Base-by-base conservation (phyloP, 2,888 invertebrate species). In the Scelioninae gen. 1 region DNA sequence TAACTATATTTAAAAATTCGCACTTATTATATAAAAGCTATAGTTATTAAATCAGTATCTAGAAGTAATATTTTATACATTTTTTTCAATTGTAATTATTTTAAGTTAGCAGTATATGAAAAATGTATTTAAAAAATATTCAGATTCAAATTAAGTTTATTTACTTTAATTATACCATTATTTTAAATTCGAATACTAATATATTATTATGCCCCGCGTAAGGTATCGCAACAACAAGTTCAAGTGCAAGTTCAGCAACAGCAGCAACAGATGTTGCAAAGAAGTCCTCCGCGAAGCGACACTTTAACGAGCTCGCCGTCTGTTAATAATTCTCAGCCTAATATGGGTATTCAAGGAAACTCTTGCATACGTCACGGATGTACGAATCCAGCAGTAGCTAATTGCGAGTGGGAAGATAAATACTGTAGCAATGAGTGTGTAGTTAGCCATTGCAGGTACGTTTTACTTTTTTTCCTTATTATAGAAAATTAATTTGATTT, bases 361-460 rank as follows among this genome's bases (percentile, higher is more conserved):
- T 87, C 96, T 78, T 97, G 97, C 93, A 96, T 97, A 89, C 95
- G 98, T 83, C 96, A 96, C 89, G 98, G 98, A 86, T 98, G 98
- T 93, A 95, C 95, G 84, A 98, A 98, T 93, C 95, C 96, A 53
- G 97, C 98, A 85, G 96, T 98, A 88, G 95, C 97, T 86, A 98
- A 97, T 93, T 96, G 96, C 85, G 98, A 98, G 93, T 98, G 98
- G 98, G 98, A 98, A 93, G 97, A 97, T 92, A 98, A 98, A 93
- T 98, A 98, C 93, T 98, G 98, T 94, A 97, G 98, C 93, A 98
- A 98, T 93, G 98, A 98, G 93, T 98, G 98, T 93, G 98, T 98
- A 85, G 97, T 98, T 92, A 96, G 96, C 92, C 98, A 98, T 93
- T 98, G 98, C 95, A 96, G 97, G 95, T 95, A 92, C n/a, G n/a